Evolutionary conservation across 2,888 invertebrate species (phyloP), one percentile per base, ranked within the genome.

Genomic region (Drosophila bunnanda): DNA sequence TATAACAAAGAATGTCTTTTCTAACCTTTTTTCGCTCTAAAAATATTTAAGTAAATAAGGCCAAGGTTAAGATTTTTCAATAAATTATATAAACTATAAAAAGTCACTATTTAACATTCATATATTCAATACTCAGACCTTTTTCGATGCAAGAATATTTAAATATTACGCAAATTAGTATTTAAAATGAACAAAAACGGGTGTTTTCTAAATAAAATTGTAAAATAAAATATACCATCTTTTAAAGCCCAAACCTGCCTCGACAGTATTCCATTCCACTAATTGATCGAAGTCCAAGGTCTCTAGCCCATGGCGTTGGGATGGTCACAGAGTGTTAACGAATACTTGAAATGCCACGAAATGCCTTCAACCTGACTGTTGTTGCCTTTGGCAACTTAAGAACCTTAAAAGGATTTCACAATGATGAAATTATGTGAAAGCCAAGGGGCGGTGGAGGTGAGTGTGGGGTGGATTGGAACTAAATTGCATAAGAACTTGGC

Each of bases 401-500:
- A 61, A 69, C 58, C 58, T 71, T 61, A 62, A 70, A 65, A 56
- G 58, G 69, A 79, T 78, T 75, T 61, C 46, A 22, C 57, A 70
- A 61, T 64, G 64, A 60, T 68, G 52, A 48, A 57, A 54, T 58
- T 65, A 64, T 61, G 62, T 28, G 55, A 43, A 44, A 44, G 39
- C 2, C 39, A n/a, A 59, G 6, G n/a, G 25, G 4, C 2, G 25
- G 25, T 25, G 28, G 20, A 38, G 20, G 17, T 28, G 34, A 41
- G 22, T 6, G n/a, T 39, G 28, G 38, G 13, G 5, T 50, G 28
- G 28, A 39, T 22, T 1, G 28, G 17, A n/a, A 8, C 39, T 17
- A 50, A 67, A 57, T 68, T 50, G 67, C 67, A 68, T 67, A 67
- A 68, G 55, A 67, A 67, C 46, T 48, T 55, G 5, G 25, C 53